Conservation (phyloP, 2,113 vertebrate species). For the Girardinichthys multiradiatus region DNA sequence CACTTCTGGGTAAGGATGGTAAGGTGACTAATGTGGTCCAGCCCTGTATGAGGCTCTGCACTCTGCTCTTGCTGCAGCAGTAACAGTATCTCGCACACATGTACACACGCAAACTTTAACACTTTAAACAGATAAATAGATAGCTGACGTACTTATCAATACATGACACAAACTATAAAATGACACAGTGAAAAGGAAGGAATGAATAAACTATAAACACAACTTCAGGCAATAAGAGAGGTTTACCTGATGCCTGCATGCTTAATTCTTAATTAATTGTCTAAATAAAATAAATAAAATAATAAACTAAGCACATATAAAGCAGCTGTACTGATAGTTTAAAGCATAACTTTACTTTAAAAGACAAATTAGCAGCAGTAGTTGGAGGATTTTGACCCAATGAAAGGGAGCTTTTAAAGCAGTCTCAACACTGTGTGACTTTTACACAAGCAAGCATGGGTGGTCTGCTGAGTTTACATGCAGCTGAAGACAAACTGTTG, state of each 20-base stretch:
- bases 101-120: conserved; percentile 20
- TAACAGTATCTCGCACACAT: conserved; percentile 40
- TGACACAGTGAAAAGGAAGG: conserved; percentile 14
- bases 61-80: conserved; percentile 32
- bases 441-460: conserved; percentile 55
- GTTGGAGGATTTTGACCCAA: conserved; percentile 5
- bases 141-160: conserved; percentile 1
- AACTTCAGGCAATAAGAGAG: conserved; percentile 18
- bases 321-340: conserved; percentile 1
- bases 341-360: not conserved
- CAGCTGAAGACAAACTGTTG: conserved; percentile 20
- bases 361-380: not conserved
- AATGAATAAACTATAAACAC: conserved; percentile 29
- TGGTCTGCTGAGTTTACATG: conserved; percentile 61
- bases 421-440: conserved; percentile 69
- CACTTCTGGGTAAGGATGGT: conserved; percentile 42
- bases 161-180: not conserved
- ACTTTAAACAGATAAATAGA: conserved; percentile 19
- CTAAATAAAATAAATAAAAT: conserved; percentile 8
- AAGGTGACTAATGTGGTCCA: conserved; percentile 59
- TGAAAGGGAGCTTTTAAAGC: conserved; percentile 49
- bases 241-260: not conserved
- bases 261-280: not conserved
- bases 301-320: not conserved
- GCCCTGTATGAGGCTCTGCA: conserved; percentile 24